Evolutionary conservation across 2,888 invertebrate genomes (phyloP).

Genomic region (Muscina levida): DNA sequence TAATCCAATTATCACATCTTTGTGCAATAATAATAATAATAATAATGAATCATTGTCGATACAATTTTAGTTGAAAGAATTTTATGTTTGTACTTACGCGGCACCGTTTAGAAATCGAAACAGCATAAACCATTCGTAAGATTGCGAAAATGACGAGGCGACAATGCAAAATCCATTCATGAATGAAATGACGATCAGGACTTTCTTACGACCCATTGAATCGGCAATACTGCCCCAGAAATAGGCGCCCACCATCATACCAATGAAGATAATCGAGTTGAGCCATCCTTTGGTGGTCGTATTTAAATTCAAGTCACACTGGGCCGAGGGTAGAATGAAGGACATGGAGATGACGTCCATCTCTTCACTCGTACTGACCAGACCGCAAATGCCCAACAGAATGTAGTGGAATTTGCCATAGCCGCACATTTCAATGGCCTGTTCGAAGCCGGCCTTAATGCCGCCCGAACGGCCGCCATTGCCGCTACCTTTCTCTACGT

Average conservation of each 20-base stretch:
- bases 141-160: slow-evolving; percentile 93
- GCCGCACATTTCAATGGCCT: slow-evolving; percentile 91
- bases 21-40: slow-evolving; percentile 38
- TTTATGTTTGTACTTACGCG: slow-evolving; percentile 87
- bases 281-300: slow-evolving; percentile 91
- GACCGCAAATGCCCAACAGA: slow-evolving; percentile 93
- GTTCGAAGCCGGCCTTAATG: slow-evolving; percentile 92
- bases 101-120: slow-evolving; percentile 95
- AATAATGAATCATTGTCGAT: slow-evolving; percentile 16
- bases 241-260: slow-evolving; percentile 97
- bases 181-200: slow-evolving; percentile 93
- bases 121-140: slow-evolving; percentile 92
- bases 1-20: slow-evolving; percentile 38
- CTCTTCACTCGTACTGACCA: slow-evolving; percentile 96
- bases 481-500: slow-evolving; percentile 73
- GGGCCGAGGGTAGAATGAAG: slow-evolving; percentile 95
- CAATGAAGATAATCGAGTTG: slow-evolving; percentile 91
- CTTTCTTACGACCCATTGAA: slow-evolving; percentile 91
- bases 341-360: slow-evolving; percentile 98
- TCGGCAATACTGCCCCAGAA: slow-evolving; percentile 96
- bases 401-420: slow-evolving; percentile 89
- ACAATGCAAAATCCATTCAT: slow-evolving; percentile 95
- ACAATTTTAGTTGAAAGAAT: not conserved
- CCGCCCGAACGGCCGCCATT: slow-evolving; percentile 80
- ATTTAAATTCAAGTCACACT: slow-evolving; percentile 93